phyloP scores from a whole-genome alignment of 2,113 vertebrate genomes.

The Otolemur garnettii region DNA sequence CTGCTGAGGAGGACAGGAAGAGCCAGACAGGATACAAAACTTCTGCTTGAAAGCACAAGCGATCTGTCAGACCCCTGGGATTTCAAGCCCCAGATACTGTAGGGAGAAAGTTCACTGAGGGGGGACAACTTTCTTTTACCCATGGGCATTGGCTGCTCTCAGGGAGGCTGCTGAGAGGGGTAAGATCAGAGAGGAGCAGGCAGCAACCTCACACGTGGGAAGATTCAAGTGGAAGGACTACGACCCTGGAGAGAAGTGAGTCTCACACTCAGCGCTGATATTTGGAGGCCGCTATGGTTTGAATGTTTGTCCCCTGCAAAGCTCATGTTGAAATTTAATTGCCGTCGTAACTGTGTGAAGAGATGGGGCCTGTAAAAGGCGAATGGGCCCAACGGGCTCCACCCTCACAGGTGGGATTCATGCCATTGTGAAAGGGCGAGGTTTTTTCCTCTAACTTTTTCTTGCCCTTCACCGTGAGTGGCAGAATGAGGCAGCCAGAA shows the following conservation, averaged over 20 bases:
- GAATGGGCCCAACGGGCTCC: not conserved
- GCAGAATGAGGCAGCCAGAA: not conserved
- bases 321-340: not conserved
- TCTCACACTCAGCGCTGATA: not conserved
- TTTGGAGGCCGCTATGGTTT: not conserved
- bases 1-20: not conserved
- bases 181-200: not conserved
- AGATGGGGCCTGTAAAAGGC: not conserved
- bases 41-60: not conserved
- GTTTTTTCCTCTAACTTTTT: not conserved
- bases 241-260: not conserved
- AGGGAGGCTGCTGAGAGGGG: not conserved
- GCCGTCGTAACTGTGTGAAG: not conserved
- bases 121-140: not conserved
- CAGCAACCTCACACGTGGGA: not conserved
- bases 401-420: not conserved
- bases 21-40: not conserved
- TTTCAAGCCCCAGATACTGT: not conserved
- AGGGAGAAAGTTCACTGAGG: not conserved
- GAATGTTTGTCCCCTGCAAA: not conserved
- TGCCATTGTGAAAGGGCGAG: not conserved
- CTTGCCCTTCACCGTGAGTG: too few relatives aligned
- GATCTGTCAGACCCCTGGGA: not conserved
- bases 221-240: not conserved
- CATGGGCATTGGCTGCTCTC: not conserved